phyloP scores from a whole-genome alignment of 2,113 vertebrate genomes.

The Carassius carassius region DNA sequence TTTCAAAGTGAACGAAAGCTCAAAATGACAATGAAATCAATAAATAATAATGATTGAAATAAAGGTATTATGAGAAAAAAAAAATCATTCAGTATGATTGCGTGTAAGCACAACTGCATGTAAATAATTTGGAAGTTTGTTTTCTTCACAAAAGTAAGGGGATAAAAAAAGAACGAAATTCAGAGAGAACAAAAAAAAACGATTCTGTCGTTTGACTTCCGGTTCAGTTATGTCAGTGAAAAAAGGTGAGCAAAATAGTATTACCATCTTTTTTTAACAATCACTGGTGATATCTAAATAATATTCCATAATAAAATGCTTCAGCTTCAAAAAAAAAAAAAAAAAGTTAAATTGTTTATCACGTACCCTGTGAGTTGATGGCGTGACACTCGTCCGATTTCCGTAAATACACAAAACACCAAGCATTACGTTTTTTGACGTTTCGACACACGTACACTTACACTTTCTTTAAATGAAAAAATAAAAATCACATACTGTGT shows the following conservation, averaged over 20 bases:
- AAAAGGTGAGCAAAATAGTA: not conserved
- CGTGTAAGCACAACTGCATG: not conserved
- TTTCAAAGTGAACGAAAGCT: not conserved
- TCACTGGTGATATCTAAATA: not conserved
- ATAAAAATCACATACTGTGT: not conserved
- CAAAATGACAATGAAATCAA: not conserved
- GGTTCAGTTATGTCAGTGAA: not conserved
- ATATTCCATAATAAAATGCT: not conserved
- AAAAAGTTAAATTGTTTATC: not conserved
- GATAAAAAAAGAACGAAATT: not conserved
- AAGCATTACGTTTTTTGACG: not conserved
- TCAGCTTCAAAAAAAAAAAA: too few species aligned
- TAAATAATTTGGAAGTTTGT: not conserved
- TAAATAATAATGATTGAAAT: not conserved
- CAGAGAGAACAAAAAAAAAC: not conserved
- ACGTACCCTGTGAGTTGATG: not conserved
- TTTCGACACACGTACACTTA: not conserved
- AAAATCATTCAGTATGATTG: not conserved
- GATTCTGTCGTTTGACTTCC: not conserved
- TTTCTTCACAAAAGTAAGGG: not conserved
- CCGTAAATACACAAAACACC: constrained; percentile 23
- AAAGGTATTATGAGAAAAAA: not conserved
- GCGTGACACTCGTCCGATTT: constrained; percentile 47
- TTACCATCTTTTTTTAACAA: too few species aligned
- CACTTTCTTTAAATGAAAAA: not conserved